Evolutionary conservation across 2,888 invertebrate species (phyloP), one percentile per base, ranked within the genome.

Genomic region (Rosalia funebris): DNA sequence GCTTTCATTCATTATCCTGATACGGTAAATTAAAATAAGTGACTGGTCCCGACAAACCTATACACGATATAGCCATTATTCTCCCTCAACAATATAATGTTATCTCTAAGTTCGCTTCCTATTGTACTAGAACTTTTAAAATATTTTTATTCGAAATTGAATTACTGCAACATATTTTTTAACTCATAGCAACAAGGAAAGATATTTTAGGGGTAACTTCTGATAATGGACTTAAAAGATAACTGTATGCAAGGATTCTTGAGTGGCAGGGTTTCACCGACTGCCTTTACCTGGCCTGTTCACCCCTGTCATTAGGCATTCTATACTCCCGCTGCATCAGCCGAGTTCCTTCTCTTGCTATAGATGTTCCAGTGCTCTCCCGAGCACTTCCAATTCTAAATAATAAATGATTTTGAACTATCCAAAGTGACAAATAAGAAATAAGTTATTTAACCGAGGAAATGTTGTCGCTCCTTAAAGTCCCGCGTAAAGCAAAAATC

Each of bases 381-480:
- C 47, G 15, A 62, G 66, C 65, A 61, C 63, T 66, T 56, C 56
- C 19, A 65, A 66, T 64, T 68, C 66, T 68, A 65, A 68, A 66
- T 68, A 66, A 68, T 68, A 66, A 66, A 68, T 68, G 62, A 68
- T 63, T 65, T 68, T 60, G 60, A 63, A 68, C 68, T 64, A 60
- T 62, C 58, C 62, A 44, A 57, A 60, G 58, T 66, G 56, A 56
- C 62, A 66, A 66, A 66, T 59, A 60, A 62, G 65, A 63, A 62
- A 48, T 16, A 2, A n/a, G n/a, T n/a, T n/a, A 25, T 25, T 25
- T 12, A 50, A 50, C 39, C 25, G 25, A 25, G 39, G 15, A 25
- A 39, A 50, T 19, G 36, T 25, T 25, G 20, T 44, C 19, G 11
- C n/a, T n/a, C 17, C 17, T 25, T 25, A n/a, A n/a, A n/a, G n/a